Base-by-base conservation (phyloP, 2,797 vertebrate genomes). In the Botia kubotai region DNA sequence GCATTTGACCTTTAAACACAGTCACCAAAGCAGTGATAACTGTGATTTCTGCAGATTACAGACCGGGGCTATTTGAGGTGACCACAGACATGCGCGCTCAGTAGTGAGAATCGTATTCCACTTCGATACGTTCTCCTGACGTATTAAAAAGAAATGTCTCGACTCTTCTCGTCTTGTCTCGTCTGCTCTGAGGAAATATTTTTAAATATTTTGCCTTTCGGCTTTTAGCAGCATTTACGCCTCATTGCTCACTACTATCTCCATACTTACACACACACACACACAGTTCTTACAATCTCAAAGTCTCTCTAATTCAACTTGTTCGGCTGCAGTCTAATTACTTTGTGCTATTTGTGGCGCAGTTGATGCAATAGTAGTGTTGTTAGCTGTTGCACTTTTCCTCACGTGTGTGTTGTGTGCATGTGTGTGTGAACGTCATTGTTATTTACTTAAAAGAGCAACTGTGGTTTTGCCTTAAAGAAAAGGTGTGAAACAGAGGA, bases 21-120 rank as follows among this genome's bases (percentile, higher is more conserved):
- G 87, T 88, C 65, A 80, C 82, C 88, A 83, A 80, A 84, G 83
- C 60, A 63, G 82, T 79, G 83, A 93, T 94, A 87, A 92, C 93
- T 92, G 90, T 93, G 89, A 93, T 93, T 92, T 93, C 92, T 88
- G 85, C 84, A 67, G 92, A 94, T 94, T 93, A 90, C 88, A 89
- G 90, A 90, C 89, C 85, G 87, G 87, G 67, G 87, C 60, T 75
- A 76, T 75, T 75, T 76, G 65, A 14, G 21, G 39, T 43, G 39
- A 52, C 74, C 26, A 62, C 60, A 62, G 66, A 69, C 23, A n/a
- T 57, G 36, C 79, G 52, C 82, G 14, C 68, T 16, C 84, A 72
- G 86, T 86, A 82, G 88, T 88, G 82, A 75, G 89, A 91, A 93
- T 94, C 91, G 88, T 72, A 88, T 82, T 91, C 90, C 89, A 90